phyloP scores from a whole-genome alignment of 2,888 invertebrate species.

The Apamea crenata region DNA sequence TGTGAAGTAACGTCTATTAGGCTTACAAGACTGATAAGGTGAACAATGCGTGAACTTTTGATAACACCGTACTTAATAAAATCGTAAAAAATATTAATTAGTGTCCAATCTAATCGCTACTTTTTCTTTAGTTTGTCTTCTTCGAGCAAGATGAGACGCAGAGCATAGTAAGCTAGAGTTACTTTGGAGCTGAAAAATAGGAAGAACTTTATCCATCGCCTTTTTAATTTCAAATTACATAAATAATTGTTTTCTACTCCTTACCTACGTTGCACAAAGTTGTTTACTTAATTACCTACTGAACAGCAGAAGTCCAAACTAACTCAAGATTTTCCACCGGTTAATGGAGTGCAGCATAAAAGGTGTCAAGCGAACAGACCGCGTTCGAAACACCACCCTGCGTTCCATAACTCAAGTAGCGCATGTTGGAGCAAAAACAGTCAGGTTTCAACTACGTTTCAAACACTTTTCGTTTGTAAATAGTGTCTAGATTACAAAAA shows the following conservation, averaged over 20 bases:
- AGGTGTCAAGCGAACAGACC: no score
- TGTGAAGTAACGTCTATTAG: constrained; percentile 3
- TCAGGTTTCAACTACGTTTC: no score
- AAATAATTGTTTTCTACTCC: not conserved
- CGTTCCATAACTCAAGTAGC: no score
- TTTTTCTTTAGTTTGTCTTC: not conserved
- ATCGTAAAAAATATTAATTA: constrained; percentile 41
- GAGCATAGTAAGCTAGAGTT: not conserved
- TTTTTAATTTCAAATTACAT: not conserved
- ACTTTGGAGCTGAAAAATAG: not conserved
- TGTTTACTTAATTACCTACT: not conserved
- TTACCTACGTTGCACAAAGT: not conserved
- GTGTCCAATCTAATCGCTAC: not conserved
- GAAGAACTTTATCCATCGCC: not conserved
- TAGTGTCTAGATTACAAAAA: no score
- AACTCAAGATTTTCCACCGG: not conserved
- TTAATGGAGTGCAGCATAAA: no score
- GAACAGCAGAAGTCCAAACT: not conserved
- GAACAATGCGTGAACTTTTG: constrained; percentile 26
- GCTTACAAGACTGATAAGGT: constrained; percentile 1
- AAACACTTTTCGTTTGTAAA: no score
- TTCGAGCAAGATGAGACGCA: not conserved
- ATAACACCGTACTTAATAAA: not conserved
- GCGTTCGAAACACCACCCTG: no score
- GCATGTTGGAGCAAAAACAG: no score